A percentile compares a stretch with the other conserved stretches of the same genome.
Conservation (phyloP, 2,797 vertebrate genomes). For the Micrastur ruficollis region DNA sequence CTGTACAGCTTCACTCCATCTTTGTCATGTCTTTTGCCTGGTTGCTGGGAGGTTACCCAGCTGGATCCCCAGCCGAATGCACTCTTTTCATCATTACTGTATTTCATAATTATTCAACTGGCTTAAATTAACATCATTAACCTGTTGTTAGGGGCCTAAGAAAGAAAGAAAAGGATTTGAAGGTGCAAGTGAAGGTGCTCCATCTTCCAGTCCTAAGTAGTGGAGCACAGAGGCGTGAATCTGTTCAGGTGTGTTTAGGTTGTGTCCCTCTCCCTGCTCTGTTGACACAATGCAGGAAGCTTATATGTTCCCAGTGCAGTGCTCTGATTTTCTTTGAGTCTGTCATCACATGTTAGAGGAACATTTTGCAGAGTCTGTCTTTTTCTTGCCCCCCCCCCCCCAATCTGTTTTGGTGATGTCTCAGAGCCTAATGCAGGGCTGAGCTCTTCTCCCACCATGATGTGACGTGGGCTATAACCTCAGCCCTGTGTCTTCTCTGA, state of each 20-base stretch:
- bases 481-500: not conserved
- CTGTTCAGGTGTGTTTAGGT: not conserved
- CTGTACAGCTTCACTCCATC: not conserved
- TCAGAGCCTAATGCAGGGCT: not conserved
- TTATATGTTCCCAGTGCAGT: not conserved
- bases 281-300: not conserved
- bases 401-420: not conserved
- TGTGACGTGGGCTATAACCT: not conserved
- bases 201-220: not conserved
- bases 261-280: not conserved
- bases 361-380: not conserved
- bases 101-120: not conserved
- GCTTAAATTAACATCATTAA: not conserved
- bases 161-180: not conserved
- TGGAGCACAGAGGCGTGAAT: not conserved
- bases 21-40: not conserved
- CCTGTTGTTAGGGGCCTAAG: not conserved
- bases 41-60: not conserved
- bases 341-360: not conserved
- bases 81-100: not conserved
- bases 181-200: not conserved
- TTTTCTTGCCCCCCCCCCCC: rapidly evolving
- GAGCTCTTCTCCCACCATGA: not conserved
- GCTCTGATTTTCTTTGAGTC: not conserved
- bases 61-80: not conserved